Base-by-base conservation (phyloP, 2,797 vertebrate genomes). In the Hyperoplus immaculatus region DNA sequence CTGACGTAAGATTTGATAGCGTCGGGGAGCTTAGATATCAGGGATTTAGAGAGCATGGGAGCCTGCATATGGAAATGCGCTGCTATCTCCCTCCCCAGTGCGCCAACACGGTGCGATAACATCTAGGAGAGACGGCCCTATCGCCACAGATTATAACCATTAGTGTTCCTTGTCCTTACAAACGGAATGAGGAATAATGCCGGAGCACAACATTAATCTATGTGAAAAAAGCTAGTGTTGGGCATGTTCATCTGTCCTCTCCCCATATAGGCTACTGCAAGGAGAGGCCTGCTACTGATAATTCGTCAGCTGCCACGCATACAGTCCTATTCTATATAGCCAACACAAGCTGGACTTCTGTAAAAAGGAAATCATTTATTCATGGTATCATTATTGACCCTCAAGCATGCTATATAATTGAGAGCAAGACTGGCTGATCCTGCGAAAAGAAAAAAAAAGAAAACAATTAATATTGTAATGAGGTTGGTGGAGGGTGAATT, bases 81-180 rank as follows among this genome's bases (percentile, higher is more conserved):
- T 77, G 65, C 83, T 93, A 94, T 94, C 93, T 93, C 77, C 46
- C 55, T 81, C 72, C 77, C 72, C 90, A 85, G 89, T 46, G 90
- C 84, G 47, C 80, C 87, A 84, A 77, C 83, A 68, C 72, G 80
- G 41, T 7, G 87, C 50, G 92, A 94, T 94, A 91, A 56, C 78
- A 94, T 94, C 93, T 83, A 29, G 42, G 65, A 84, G 85, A 81
- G 84, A 72, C 84, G 61, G 85, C 77, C 29, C 85, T 84, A 92
- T 89, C 85, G 72, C 72, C 78, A 63, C 61, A 85, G 89, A 93
- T 93, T 91, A 92, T 71, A 89, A 86, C 91, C 90, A 92, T 93
- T 91, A 94, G 87, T 77, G 93, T 92, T 88, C 80, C 84, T 82
- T 81, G 91, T 89, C 87, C 88, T 89, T 89, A 89, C 90, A 88